Evolutionary conservation across 1,140 invertebrate species (phyloP).

Genomic region (Zophobas morio): DNA sequence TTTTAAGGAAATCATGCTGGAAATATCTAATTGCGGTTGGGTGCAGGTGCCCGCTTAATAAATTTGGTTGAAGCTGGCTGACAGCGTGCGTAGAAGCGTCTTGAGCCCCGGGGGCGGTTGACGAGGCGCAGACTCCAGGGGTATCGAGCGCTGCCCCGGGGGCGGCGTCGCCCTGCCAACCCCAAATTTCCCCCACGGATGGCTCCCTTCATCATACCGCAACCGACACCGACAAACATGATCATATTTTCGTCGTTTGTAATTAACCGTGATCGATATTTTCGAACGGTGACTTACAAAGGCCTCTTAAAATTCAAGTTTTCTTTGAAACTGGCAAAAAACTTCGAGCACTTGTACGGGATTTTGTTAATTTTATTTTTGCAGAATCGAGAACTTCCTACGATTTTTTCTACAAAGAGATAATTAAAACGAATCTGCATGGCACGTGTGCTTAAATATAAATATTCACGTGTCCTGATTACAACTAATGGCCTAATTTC

Average conservation of each 20-base stretch:
- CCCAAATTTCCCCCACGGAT: slow-evolving; percentile 50
- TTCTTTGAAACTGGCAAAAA: too few relatives aligned
- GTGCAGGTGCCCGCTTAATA: slow-evolving; percentile 30
- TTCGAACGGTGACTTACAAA: background rate
- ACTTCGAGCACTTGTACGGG: too few relatives aligned
- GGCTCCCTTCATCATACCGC: slow-evolving; percentile 48
- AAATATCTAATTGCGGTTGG: slow-evolving; percentile 15
- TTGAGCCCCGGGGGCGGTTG: slow-evolving; percentile 44
- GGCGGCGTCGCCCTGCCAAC: slow-evolving; percentile 60
- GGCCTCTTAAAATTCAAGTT: too few relatives aligned
- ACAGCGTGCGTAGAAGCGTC: slow-evolving; percentile 43
- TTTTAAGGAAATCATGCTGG: background rate
- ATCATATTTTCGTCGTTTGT: slow-evolving; percentile 45
- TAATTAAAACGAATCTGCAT: too few relatives aligned
- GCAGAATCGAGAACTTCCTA: too few relatives aligned
- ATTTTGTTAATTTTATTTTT: too few relatives aligned
- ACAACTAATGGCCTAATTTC: too few relatives aligned
- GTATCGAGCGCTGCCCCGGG: slow-evolving; percentile 60
- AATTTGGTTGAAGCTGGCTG: slow-evolving; percentile 34
- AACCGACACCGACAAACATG: slow-evolving; percentile 43
- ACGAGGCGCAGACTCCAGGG: slow-evolving; percentile 57
- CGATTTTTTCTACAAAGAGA: too few relatives aligned
- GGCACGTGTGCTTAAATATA: too few relatives aligned
- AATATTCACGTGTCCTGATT: too few relatives aligned
- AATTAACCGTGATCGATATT: slow-evolving; percentile 43